phyloP scores from a whole-genome alignment of 2,888 invertebrate species.

The Timema podura region DNA sequence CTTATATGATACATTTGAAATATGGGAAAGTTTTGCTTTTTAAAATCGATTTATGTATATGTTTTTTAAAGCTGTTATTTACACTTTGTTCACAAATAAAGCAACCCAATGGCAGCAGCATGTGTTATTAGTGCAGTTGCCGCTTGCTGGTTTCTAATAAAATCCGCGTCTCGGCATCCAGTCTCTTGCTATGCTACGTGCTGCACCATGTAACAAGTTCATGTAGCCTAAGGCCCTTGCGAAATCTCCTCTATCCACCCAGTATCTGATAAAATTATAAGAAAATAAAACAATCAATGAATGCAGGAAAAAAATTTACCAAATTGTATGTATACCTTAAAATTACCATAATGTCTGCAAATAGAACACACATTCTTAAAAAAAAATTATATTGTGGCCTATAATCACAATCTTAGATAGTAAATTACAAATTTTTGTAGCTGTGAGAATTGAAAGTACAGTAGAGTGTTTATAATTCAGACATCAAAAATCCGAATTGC shows the following conservation, averaged over 20 bases:
- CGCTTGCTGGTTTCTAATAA: conserved; percentile 87
- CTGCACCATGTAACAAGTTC: conserved; percentile 83
- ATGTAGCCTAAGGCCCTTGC: conserved; percentile 81
- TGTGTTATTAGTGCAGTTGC: conserved; percentile 86
- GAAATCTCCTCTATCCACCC: conserved; percentile 84
- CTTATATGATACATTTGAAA: too few relatives aligned
- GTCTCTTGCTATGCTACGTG: conserved; percentile 73
- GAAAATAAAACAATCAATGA: neutral
- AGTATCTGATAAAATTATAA: conserved; percentile 58
- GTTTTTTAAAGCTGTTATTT: too few relatives aligned
- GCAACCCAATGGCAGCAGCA: conserved; percentile 71
- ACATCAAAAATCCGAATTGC: too few relatives aligned
- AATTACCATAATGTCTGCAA: neutral
- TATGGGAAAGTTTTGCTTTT: too few relatives aligned
- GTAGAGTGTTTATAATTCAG: too few relatives aligned
- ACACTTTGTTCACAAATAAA: conserved; percentile 40
- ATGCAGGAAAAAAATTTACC: neutral
- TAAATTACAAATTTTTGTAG: too few relatives aligned
- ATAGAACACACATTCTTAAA: neutral
- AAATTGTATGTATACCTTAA: neutral
- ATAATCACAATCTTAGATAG: neutral
- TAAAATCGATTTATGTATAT: too few relatives aligned
- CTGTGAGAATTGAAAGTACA: too few relatives aligned
- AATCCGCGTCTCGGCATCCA: conserved; percentile 84
- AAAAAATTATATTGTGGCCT: neutral